Conservation (phyloP, 2,797 vertebrate genomes). For the Chrosomus eos region DNA sequence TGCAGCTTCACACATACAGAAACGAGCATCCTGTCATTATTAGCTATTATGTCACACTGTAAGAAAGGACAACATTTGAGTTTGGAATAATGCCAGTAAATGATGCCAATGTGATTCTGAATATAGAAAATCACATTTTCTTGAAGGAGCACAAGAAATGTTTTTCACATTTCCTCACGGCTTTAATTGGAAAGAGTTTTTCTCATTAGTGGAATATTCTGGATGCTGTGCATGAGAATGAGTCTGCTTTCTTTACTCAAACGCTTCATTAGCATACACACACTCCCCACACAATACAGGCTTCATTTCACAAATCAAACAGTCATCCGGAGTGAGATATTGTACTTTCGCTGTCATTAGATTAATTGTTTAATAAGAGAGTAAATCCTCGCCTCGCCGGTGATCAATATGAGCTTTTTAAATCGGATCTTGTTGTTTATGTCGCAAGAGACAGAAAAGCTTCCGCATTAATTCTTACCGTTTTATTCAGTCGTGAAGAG, state of each 20-base stretch:
- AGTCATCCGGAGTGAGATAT: slow-evolving; percentile 12
- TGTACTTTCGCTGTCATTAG: slow-evolving; percentile 47
- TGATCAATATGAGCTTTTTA: slow-evolving; percentile 51
- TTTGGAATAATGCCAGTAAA: neutral
- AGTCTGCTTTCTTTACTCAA: slow-evolving; percentile 1
- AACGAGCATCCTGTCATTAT: too few relatives aligned
- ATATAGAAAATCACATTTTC: neutral
- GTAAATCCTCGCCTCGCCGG: slow-evolving; percentile 19
- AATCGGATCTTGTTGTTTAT: slow-evolving; percentile 51
- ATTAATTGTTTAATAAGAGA: slow-evolving; percentile 42
- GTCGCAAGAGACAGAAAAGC: slow-evolving; percentile 36
- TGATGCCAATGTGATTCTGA: neutral
- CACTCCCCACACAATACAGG: neutral
- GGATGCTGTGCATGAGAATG: slow-evolving; percentile 11
- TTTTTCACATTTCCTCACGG: neutral
- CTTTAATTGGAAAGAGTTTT: slow-evolving; percentile 20
- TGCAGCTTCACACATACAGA: neutral
- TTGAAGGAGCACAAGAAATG: neutral
- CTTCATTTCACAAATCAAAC: slow-evolving; percentile 16
- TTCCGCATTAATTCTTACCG: slow-evolving; percentile 49
- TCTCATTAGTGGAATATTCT: slow-evolving; percentile 11
- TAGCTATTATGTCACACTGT: neutral
- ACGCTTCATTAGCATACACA: neutral
- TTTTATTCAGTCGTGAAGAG: slow-evolving; percentile 48
- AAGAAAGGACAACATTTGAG: neutral